phyloP scores from a whole-genome alignment of 2,888 invertebrate species.

The Meganola albula region DNA sequence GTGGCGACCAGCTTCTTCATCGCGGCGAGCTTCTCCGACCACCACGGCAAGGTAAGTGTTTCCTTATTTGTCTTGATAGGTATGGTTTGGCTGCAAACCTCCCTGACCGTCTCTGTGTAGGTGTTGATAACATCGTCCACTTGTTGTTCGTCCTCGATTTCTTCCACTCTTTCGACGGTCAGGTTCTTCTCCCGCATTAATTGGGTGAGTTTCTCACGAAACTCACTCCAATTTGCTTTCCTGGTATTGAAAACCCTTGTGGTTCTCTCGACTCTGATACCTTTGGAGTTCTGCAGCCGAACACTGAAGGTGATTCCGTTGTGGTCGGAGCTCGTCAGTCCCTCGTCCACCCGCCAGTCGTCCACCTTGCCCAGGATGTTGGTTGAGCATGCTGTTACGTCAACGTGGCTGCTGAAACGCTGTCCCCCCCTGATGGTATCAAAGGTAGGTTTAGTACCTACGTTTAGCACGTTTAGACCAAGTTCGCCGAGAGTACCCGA shows the following conservation, averaged over 20 bases:
- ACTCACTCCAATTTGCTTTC: slow-evolving; percentile 17
- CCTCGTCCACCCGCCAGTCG: slow-evolving; percentile 11
- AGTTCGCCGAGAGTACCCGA: too few species aligned
- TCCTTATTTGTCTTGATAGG: slow-evolving; percentile 6
- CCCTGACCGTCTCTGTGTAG: slow-evolving; percentile 4
- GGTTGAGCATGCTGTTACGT: slow-evolving; percentile 23
- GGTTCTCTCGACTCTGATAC: neutral
- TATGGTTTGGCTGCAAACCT: slow-evolving; percentile 5
- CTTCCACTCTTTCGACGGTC: neutral
- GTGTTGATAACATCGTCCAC: slow-evolving; percentile 3
- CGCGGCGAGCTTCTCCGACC: slow-evolving; percentile 10
- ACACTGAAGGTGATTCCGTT: slow-evolving; percentile 17
- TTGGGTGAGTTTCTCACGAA: slow-evolving; percentile 10
- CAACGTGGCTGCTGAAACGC: slow-evolving; percentile 18
- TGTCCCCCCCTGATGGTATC: slow-evolving; percentile 17
- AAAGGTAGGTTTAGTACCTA: slow-evolving; percentile 24
- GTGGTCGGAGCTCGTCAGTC: slow-evolving; percentile 15
- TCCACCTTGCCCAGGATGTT: slow-evolving; percentile 8
- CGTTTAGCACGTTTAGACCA: slow-evolving; percentile 14
- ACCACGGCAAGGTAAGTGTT: slow-evolving; percentile 15
- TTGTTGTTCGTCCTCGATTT: neutral
- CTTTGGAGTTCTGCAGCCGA: slow-evolving; percentile 1
- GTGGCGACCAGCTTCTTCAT: slow-evolving; percentile 11
- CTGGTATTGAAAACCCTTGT: slow-evolving; percentile 17
- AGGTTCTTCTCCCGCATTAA: slow-evolving; percentile 1